Conservation (phyloP, 2,888 invertebrate genomes). For the Glaucopsyche alexis region DNA sequence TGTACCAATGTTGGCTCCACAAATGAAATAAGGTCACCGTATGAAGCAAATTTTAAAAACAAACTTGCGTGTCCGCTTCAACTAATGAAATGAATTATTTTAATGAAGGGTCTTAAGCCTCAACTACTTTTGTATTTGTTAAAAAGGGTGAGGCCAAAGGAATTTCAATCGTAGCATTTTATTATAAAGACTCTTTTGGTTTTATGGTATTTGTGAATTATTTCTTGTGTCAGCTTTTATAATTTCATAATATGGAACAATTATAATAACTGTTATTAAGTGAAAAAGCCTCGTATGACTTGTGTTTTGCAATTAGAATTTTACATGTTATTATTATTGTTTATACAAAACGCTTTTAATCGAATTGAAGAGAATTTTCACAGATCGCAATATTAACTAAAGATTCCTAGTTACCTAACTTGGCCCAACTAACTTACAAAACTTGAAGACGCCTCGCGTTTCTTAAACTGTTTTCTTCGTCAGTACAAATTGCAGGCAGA, state of each 20-base stretch:
- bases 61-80: slow-evolving; percentile 60
- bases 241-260: slow-evolving; percentile 41
- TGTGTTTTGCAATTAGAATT: slow-evolving; percentile 29
- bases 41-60: slow-evolving; percentile 63
- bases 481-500: too few species aligned
- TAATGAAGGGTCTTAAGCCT: slow-evolving; percentile 56
- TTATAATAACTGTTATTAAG: slow-evolving; percentile 50
- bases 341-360: neutral
- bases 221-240: slow-evolving; percentile 34
- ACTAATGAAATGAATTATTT: slow-evolving; percentile 70
- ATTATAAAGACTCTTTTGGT: slow-evolving; percentile 27
- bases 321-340: slow-evolving; percentile 1
- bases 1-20: slow-evolving; percentile 38
- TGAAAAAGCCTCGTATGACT: slow-evolving; percentile 46
- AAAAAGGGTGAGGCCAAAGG: slow-evolving; percentile 12
- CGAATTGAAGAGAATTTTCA: neutral
- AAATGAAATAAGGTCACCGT: slow-evolving; percentile 42
- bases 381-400: too few species aligned
- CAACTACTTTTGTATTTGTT: slow-evolving; percentile 40
- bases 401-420: too few species aligned
- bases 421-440: too few species aligned
- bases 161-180: slow-evolving; percentile 21
- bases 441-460: too few species aligned
- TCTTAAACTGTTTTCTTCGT: too few species aligned
- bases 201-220: neutral